Evolutionary conservation across 2,113 vertebrate genomes (phyloP).

Genomic region (Entomyzon cyanotis): DNA sequence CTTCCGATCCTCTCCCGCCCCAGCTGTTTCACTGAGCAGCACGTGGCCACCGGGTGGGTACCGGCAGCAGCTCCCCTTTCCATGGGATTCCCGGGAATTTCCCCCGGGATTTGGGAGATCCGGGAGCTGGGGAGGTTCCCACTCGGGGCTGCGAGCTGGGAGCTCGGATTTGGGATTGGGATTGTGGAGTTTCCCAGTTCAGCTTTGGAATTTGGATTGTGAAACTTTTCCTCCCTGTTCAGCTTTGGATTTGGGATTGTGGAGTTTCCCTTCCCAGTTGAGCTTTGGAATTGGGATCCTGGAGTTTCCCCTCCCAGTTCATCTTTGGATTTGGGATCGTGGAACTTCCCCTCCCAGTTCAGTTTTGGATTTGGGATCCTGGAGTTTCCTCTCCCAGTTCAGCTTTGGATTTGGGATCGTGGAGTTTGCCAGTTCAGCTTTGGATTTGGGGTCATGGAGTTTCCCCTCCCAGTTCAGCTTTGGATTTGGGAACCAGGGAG

Average conservation of each 20-base stretch:
- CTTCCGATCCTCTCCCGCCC: slow-evolving; percentile 42
- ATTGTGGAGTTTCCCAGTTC: too few species aligned
- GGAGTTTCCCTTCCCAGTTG: background rate
- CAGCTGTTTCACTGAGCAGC: slow-evolving; percentile 83
- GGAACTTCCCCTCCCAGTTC: too few species aligned
- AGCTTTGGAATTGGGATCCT: background rate
- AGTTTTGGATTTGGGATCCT: too few species aligned
- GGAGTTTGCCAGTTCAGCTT: too few species aligned
- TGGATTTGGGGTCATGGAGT: background rate
- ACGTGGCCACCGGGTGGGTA: slow-evolving; percentile 77
- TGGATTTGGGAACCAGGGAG: background rate
- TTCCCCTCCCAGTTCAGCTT: background rate
- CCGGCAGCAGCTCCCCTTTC: background rate
- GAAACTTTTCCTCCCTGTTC: background rate
- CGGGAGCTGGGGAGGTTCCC: background rate
- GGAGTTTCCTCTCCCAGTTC: background rate
- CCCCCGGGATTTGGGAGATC: background rate
- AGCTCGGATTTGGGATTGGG: too few species aligned
- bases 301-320: too few species aligned
- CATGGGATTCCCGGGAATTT: background rate
- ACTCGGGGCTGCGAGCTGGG: background rate
- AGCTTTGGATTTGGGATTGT: background rate
- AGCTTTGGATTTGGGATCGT: background rate
- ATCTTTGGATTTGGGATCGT: too few species aligned
- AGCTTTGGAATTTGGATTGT: background rate